These are phyloP conservation scores for Thelaira solivaga DNA, from an alignment of 2,888 invertebrate species.

Conservation along the genomic window DNA sequence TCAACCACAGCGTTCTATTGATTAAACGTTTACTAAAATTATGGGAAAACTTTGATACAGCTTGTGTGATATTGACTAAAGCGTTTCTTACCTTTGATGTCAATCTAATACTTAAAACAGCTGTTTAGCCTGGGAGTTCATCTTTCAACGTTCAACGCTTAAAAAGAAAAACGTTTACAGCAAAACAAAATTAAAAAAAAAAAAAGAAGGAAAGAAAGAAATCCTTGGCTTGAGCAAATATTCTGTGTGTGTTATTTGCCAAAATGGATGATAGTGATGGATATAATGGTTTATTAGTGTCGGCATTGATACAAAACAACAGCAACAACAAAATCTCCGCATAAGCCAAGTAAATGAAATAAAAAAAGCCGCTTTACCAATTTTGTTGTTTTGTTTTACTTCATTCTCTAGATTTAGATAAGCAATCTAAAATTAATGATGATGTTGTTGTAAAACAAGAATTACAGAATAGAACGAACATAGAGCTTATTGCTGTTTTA, in stretches of 20 bases:
- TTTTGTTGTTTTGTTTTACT: constrained; percentile 35
- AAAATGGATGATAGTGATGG: constrained; percentile 54
- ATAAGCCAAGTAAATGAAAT: constrained; percentile 27
- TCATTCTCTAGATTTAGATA: constrained; percentile 60
- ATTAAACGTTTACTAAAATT: no score
- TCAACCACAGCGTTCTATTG: no score
- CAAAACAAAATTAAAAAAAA: no score
- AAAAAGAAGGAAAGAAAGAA: no score
- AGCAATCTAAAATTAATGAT: constrained; percentile 66
- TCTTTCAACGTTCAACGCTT: neutral
- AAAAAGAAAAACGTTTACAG: no score
- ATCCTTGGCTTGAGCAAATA: neutral
- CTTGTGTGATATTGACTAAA: no score
- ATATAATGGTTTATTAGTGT: constrained; percentile 62
- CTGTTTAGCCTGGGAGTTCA: neutral
- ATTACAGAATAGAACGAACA: neutral
- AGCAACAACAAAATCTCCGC: constrained; percentile 30
- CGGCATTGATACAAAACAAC: constrained; percentile 62
- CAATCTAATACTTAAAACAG: no score
- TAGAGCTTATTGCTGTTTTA: constrained; percentile 31
- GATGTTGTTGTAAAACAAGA: constrained; percentile 59
- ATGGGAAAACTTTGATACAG: no score
- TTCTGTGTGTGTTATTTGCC: neutral
- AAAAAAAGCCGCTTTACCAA: constrained; percentile 46
- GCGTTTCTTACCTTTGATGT: no score